These are phyloP conservation scores for Puntigrus tetrazona DNA, from an alignment of 2,113 vertebrate genomes.

Conservation along the genomic window DNA sequence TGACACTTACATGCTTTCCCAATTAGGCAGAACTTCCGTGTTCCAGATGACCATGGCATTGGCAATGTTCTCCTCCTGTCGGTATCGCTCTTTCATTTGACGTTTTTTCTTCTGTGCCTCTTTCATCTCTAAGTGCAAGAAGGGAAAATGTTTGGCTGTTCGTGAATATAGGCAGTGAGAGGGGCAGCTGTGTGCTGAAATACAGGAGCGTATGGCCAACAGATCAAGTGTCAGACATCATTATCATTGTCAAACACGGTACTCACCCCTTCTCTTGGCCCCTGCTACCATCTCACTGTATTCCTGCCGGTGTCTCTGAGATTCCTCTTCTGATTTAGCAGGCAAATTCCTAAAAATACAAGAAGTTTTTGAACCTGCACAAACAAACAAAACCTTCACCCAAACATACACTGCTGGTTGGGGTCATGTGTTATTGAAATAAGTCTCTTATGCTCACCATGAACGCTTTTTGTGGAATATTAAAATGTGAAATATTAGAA, in stretches of 20 bases:
- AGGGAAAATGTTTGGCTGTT: neutral
- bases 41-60: slow-evolving; percentile 88
- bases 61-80: slow-evolving; percentile 85
- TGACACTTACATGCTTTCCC: slow-evolving; percentile 85
- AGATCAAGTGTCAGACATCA: neutral
- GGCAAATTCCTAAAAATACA: slow-evolving; percentile 86
- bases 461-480: neutral
- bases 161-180: neutral
- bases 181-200: neutral
- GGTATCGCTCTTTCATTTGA: slow-evolving; percentile 86
- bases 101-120: slow-evolving; percentile 87
- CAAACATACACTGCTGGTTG: neutral
- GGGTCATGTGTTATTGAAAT: neutral
- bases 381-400: neutral
- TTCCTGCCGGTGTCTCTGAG: slow-evolving; percentile 90
- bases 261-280: slow-evolving; percentile 91
- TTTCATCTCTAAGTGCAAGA: slow-evolving; percentile 79
- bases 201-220: neutral
- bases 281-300: slow-evolving; percentile 97
- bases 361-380: neutral
- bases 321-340: slow-evolving; percentile 92
- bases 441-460: neutral
- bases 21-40: slow-evolving; percentile 86
- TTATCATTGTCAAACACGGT: neutral
- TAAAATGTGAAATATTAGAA: no score